Evolutionary conservation across 2,797 vertebrate genomes (phyloP).

Genomic region (Neopelma chrysocephalum): DNA sequence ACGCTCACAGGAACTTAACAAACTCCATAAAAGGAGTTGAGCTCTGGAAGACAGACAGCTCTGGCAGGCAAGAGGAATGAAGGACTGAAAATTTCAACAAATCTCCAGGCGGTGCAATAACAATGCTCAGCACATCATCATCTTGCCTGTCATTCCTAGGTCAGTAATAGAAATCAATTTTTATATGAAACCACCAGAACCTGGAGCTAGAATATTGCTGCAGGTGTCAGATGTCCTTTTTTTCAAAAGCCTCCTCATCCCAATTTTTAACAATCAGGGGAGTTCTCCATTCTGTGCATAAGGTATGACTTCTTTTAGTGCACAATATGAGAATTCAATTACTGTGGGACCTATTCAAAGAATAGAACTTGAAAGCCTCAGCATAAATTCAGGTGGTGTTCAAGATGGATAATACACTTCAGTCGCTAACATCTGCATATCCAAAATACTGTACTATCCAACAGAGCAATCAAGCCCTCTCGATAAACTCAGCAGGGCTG

Average conservation of each 20-base stretch:
- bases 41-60: slow-evolving; percentile 3
- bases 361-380: slow-evolving; percentile 1
- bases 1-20: background rate
- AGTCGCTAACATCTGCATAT: slow-evolving; percentile 32
- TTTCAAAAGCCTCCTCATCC: background rate
- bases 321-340: slow-evolving; percentile 37
- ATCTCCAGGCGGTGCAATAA: slow-evolving; percentile 17
- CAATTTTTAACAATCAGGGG: slow-evolving; percentile 1
- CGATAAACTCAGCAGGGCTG: background rate
- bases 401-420: slow-evolving; percentile 24
- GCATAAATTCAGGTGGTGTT: slow-evolving; percentile 26
- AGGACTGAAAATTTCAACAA: slow-evolving; percentile 9
- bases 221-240: background rate
- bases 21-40: background rate
- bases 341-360: slow-evolving; percentile 26
- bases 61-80: slow-evolving; percentile 7
- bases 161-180: slow-evolving; percentile 54
- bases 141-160: slow-evolving; percentile 10
- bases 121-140: background rate
- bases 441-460: slow-evolving; percentile 15
- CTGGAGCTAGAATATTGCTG: slow-evolving; percentile 3
- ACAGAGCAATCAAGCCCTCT: slow-evolving; percentile 4
- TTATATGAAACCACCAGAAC: slow-evolving; percentile 16
- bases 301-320: background rate
- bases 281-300: background rate